Evolutionary conservation across 2,113 vertebrate species (phyloP), one percentile per base, ranked within the genome.

Genomic region (Diadophis punctatus): DNA sequence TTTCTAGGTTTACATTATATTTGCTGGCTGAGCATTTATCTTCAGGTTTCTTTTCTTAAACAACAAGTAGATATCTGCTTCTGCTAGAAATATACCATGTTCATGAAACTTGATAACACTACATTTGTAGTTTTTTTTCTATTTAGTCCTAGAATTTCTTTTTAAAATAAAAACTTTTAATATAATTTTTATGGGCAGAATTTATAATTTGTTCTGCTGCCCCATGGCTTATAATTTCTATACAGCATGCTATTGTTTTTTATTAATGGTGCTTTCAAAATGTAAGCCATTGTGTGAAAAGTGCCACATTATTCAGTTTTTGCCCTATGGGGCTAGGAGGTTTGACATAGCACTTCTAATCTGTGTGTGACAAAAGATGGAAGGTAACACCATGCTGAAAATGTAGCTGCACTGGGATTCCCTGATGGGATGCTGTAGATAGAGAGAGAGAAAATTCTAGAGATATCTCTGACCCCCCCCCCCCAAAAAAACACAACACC

Each of bases 1-100:
- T 52, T 56, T 25, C n/a, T 39, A 56, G 52, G 20, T 55, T 58
- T 86, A 0, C 0, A 0, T 84, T 53, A 5, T 49, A 85, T 92
- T 11, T 46, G 3, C 39, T 68, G 74, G 51, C 30, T 27, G 10
- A 91, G 30, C 39, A 84, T 88, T 86, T 48, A 56, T 14, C 58
- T 22, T 60, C 80, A 51, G n/a, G 0, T 94, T 91, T 93, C 49
- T 39, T 1, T 34, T 52, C 25, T 11, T 25, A n/a, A 91, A 16
- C 49, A 91, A 43, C 27, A 94, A 90, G 53, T 2, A 68, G 34
- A 27, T 6, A 74, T 60, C 63, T n/a, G 27, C 0, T 74, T 93
- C 4, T 68, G n/a, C 25, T 55, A 46, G 1, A 80, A 88, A 55
- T 20, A 56, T 20, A 92, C 49, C 16, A 88, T 86, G 0, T 0